Evolutionary conservation across 2,888 invertebrate species (phyloP).

Genomic region (Philaethria dido): DNA sequence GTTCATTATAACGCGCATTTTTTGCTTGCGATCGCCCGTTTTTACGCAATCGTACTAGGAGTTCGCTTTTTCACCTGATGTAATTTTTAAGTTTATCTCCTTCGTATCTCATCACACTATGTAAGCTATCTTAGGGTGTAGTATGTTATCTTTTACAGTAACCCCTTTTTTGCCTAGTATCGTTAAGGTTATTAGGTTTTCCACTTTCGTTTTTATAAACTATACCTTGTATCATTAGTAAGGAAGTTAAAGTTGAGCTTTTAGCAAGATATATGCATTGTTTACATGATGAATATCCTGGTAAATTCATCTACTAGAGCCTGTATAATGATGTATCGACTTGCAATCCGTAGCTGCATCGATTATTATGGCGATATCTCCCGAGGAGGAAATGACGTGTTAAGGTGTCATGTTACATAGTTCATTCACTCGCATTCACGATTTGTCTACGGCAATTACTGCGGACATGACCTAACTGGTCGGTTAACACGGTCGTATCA

Average conservation of each 20-base stretch:
- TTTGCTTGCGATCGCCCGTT: constrained; percentile 21
- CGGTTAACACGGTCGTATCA: constrained; percentile 56
- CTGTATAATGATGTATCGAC: constrained; percentile 24
- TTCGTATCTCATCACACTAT: constrained; percentile 63
- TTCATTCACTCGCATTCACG: constrained; percentile 13
- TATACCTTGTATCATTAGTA: constrained; percentile 71
- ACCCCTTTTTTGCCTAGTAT: constrained; percentile 73
- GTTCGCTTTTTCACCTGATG: constrained; percentile 40
- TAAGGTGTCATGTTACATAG: constrained; percentile 13
- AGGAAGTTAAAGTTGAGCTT: constrained; percentile 83
- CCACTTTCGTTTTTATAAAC: constrained; percentile 84
- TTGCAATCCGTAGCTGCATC: constrained; percentile 30
- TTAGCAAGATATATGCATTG: constrained; percentile 61
- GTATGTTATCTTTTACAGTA: constrained; percentile 77
- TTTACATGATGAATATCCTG: constrained; percentile 23
- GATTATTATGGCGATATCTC: constrained; percentile 28
- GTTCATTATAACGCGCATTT: too few relatives aligned
- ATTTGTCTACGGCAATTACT: constrained; percentile 44
- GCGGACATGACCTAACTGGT: constrained; percentile 51
- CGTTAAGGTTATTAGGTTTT: constrained; percentile 80
- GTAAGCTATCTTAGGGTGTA: constrained; percentile 82
- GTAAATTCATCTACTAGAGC: constrained; percentile 11
- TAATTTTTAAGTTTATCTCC: constrained; percentile 24
- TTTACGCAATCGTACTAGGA: constrained; percentile 14
- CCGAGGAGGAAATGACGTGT: constrained; percentile 15